A percentile compares a stretch with the other conserved stretches of the same genome.
These are phyloP conservation scores for Botia almorhae DNA, from an alignment of 2,797 vertebrate species.

Conservation along the genomic window DNA sequence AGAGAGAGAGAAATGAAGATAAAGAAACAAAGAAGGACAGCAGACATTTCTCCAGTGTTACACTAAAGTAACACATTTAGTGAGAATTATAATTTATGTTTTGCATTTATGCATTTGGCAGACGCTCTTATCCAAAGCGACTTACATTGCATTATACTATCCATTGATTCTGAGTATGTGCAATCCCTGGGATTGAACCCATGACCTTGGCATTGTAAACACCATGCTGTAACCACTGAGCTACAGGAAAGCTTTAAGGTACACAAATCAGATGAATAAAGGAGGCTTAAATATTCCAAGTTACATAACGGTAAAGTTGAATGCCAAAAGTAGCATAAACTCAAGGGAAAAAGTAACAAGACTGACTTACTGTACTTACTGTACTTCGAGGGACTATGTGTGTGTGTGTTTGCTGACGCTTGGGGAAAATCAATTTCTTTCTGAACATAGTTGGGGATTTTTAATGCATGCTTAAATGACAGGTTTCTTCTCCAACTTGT, in stretches of 20 bases:
- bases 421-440: not conserved
- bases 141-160: too few relatives aligned
- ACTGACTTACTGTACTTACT: too few relatives aligned
- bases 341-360: not conserved
- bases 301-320: not conserved
- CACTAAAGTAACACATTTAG: constrained; percentile 65
- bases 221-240: too few relatives aligned
- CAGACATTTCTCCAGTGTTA: constrained; percentile 16
- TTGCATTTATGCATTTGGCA: too few relatives aligned
- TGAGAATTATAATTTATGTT: constrained; percentile 15
- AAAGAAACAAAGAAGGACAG: constrained; percentile 39
- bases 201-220: too few relatives aligned
- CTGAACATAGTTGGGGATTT: not conserved
- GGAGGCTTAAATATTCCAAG: not conserved
- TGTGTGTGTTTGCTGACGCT: not conserved
- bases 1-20: constrained; percentile 17
- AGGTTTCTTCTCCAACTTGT: too few relatives aligned
- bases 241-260: constrained; percentile 29
- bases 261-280: constrained; percentile 33
- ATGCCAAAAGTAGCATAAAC: constrained; percentile 3
- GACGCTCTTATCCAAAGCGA: too few relatives aligned
- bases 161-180: too few relatives aligned
- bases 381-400: too few relatives aligned
- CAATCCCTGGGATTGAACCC: too few relatives aligned
- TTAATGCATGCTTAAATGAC: not conserved